Percentiles rank a stretch among this genome's conserved stretches.
phyloP scores from a whole-genome alignment of 2,113 vertebrate species.

The Pseudopipra pipra region DNA sequence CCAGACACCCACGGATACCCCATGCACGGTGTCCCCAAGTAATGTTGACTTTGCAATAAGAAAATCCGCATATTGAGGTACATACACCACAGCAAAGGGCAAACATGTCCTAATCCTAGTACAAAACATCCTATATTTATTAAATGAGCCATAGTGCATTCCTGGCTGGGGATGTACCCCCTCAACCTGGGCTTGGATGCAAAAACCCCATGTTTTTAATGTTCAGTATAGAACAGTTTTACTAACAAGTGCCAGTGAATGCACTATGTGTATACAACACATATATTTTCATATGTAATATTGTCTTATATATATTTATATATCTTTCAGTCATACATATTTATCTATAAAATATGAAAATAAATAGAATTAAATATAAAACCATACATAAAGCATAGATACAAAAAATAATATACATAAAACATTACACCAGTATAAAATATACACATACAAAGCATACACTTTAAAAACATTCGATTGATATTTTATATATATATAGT shows the following conservation, averaged over 20 bases:
- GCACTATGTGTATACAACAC: not conserved
- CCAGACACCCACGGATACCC: accelerated
- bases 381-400: not conserved
- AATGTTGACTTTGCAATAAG: accelerated
- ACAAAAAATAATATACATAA: not conserved
- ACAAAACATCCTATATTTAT: accelerated
- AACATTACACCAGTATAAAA: not conserved
- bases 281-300: not conserved
- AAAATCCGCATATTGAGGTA: not conserved
- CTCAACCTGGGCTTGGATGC: not conserved
- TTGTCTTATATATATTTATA: not conserved
- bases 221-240: not conserved
- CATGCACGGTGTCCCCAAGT: accelerated
- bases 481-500: not conserved
- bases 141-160: accelerated
- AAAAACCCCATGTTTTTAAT: accelerated
- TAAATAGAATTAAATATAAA: not conserved
- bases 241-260: not conserved
- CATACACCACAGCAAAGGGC: accelerated
- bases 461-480: not conserved
- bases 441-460: not conserved
- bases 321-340: not conserved
- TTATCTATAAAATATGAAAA: not conserved
- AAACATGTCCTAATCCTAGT: accelerated
- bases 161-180: not conserved